Conservation (phyloP, 2,797 vertebrate species). For the Scleropages formosus region DNA sequence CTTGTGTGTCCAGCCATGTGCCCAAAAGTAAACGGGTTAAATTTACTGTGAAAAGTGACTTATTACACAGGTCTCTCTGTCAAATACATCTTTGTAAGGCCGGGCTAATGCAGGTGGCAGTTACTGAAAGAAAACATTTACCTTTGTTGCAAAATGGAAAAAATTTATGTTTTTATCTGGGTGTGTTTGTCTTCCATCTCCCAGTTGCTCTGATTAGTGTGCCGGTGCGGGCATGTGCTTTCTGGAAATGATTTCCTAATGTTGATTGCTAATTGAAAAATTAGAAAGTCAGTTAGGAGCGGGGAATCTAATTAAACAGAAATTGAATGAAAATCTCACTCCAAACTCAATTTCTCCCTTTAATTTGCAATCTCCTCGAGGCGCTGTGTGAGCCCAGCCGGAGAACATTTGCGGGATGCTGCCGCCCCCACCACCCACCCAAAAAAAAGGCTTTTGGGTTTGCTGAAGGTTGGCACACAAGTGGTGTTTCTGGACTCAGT, state of each 20-base stretch:
- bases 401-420: constrained; percentile 27
- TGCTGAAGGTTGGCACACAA: constrained; percentile 41
- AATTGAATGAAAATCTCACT: constrained; percentile 85
- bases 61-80: constrained; percentile 41
- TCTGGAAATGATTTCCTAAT: constrained; percentile 78
- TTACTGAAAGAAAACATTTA: constrained; percentile 57
- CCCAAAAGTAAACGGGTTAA: constrained; percentile 49
- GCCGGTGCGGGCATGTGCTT: constrained; percentile 71
- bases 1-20: constrained; percentile 41
- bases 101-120: constrained; percentile 50
- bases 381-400: constrained; percentile 48
- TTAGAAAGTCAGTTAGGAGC: constrained; percentile 93
- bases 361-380: constrained; percentile 62
- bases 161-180: constrained; percentile 63
- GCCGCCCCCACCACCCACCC: constrained; percentile 2
- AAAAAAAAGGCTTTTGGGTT: constrained; percentile 48
- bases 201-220: constrained; percentile 77
- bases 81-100: constrained; percentile 48
- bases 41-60: constrained; percentile 22
- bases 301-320: constrained; percentile 92
- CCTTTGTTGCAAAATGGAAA: constrained; percentile 58
- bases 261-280: constrained; percentile 98
- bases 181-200: constrained; percentile 42
- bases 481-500: constrained; percentile 60
- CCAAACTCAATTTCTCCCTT: constrained; percentile 66